phyloP scores from a whole-genome alignment of 2,888 invertebrate species.

The Argyresthia albistria region DNA sequence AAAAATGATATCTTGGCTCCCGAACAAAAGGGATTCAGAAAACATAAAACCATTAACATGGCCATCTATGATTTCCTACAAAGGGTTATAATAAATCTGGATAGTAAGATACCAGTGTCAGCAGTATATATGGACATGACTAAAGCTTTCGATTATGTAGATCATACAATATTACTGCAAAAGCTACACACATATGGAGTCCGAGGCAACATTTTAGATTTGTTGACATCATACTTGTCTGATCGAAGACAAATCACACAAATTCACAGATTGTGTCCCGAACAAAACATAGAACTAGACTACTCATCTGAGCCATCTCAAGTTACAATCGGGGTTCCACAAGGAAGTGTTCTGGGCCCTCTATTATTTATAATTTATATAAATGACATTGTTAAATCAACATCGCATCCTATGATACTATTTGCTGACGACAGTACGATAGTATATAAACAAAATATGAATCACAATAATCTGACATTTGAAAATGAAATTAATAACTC shows the following conservation, averaged over 20 bases:
- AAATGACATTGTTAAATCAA: neutral
- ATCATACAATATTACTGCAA: neutral
- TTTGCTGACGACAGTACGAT: slow-evolving; percentile 1
- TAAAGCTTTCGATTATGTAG: slow-evolving; percentile 2
- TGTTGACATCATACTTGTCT: neutral
- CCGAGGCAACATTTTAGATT: neutral
- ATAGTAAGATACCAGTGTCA: neutral
- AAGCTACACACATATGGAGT: neutral
- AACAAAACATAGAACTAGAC: too few species aligned
- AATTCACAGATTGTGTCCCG: neutral
- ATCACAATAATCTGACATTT: neutral
- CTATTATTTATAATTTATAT: neutral
- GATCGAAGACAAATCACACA: neutral
- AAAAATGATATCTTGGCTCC: neutral
- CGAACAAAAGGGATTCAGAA: neutral
- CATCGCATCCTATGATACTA: neutral
- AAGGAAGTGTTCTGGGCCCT: neutral
- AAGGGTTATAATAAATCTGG: neutral
- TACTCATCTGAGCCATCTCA: too few species aligned
- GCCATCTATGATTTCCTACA: too few species aligned
- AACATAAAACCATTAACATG: neutral
- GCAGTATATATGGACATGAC: slow-evolving; percentile 5
- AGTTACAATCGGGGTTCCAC: neutral
- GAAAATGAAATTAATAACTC: neutral
- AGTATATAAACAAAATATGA: neutral